Evolutionary conservation across 2,113 vertebrate genomes (phyloP).

Genomic region (Scopus umbretta): DNA sequence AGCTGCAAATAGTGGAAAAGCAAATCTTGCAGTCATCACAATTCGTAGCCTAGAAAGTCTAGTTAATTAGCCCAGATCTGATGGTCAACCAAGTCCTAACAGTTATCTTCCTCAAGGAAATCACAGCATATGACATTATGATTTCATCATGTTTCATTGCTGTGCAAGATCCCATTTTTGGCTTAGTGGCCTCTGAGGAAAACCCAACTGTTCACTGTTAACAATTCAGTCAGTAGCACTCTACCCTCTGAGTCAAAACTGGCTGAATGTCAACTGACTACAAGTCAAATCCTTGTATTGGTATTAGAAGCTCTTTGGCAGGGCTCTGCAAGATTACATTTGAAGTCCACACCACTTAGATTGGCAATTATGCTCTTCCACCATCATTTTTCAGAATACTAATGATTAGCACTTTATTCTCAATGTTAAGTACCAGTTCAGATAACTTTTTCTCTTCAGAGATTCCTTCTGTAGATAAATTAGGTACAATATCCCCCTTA

Average conservation of each 20-base stretch:
- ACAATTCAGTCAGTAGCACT: slow-evolving; percentile 34
- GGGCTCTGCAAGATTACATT: not conserved
- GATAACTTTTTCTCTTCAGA: not conserved
- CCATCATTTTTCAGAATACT: not conserved
- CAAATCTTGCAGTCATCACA: not conserved
- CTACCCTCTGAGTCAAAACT: slow-evolving; percentile 49
- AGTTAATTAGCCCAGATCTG: not conserved
- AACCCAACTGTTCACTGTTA: not conserved
- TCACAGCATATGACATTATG: not conserved
- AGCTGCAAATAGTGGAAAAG: not conserved
- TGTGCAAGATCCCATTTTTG: slow-evolving; percentile 10
- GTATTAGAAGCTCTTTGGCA: slow-evolving; percentile 12
- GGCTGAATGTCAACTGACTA: slow-evolving; percentile 36
- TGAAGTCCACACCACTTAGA: not conserved
- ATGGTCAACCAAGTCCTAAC: not conserved
- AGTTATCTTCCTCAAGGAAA: not conserved
- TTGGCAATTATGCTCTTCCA: not conserved
- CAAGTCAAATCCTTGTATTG: slow-evolving; percentile 23
- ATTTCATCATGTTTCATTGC: slow-evolving; percentile 13
- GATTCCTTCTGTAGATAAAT: not conserved
- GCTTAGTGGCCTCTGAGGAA: slow-evolving; percentile 13
- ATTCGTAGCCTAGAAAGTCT: not conserved
- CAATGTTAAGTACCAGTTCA: not conserved
- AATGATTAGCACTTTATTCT: not conserved
- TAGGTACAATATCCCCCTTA: not conserved